A percentile compares a stretch with the other conserved stretches of the same genome.
Conservation (phyloP, 2,113 vertebrate genomes). For the Okapia johnstoni region DNA sequence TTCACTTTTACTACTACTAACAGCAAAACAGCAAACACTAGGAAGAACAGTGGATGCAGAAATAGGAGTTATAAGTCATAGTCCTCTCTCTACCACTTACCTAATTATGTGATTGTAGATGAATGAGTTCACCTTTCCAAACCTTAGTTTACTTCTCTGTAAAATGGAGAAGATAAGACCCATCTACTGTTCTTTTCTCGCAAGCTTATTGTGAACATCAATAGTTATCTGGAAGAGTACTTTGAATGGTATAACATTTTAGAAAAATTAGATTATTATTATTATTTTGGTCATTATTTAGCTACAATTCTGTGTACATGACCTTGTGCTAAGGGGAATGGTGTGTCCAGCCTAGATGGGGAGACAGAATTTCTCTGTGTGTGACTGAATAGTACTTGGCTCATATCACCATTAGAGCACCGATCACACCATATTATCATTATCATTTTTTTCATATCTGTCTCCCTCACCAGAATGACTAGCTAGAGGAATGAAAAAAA, state of each 20-base stretch:
- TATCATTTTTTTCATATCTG: background rate
- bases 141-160: background rate
- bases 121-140: background rate
- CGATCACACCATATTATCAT: background rate
- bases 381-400: background rate
- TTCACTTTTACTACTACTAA: background rate
- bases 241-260: constrained; percentile 2
- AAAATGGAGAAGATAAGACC: background rate
- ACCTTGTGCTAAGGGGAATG: background rate
- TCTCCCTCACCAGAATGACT: background rate
- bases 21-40: background rate
- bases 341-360: background rate
- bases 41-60: background rate
- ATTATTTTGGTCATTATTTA: background rate
- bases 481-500: background rate
- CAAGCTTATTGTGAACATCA: background rate
- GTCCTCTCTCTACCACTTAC: background rate
- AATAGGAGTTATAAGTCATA: background rate
- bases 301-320: background rate
- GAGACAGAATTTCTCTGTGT: background rate
- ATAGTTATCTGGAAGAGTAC: background rate
- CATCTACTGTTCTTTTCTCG: background rate
- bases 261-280: background rate
- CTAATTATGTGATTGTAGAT: background rate
- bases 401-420: background rate